A percentile compares a stretch with the other conserved stretches of the same genome.
Evolutionary conservation across 2,888 invertebrate genomes (phyloP).

Genomic region (Eumerus sabulonum): DNA sequence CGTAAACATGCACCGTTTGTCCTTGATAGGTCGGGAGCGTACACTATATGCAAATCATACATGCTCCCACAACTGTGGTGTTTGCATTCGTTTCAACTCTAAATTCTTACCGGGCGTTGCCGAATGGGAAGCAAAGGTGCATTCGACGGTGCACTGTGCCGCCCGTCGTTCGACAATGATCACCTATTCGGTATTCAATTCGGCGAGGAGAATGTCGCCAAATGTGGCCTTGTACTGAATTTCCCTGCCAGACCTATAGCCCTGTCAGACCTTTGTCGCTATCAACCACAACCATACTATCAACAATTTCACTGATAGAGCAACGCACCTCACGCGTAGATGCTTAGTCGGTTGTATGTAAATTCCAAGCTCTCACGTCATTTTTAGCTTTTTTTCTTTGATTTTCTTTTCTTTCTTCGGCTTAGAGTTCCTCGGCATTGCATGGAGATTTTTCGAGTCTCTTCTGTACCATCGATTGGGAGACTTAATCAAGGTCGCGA

Average conservation of each 20-base stretch:
- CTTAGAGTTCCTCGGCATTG: too few relatives aligned
- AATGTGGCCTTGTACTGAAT: conserved; percentile 43
- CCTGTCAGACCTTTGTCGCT: neutral
- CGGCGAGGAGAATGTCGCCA: conserved; percentile 34
- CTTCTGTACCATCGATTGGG: too few relatives aligned
- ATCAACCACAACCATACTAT: conserved; percentile 11
- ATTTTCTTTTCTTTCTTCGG: too few relatives aligned
- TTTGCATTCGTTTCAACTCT: conserved; percentile 28
- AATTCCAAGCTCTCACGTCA: too few relatives aligned
- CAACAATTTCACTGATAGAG: neutral
- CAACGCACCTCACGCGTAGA: too few relatives aligned
- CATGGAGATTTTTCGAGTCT: too few relatives aligned
- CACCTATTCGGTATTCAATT: conserved; percentile 40
- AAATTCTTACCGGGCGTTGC: conserved; percentile 15
- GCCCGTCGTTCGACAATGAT: too few relatives aligned
- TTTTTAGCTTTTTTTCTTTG: too few relatives aligned
- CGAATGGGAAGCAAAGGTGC: neutral
- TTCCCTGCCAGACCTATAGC: conserved; percentile 30
- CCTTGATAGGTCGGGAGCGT: conserved; percentile 6
- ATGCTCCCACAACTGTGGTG: neutral
- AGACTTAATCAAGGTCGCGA: conserved; percentile 26
- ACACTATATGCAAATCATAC: conserved; percentile 11
- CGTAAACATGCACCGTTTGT: conserved; percentile 3
- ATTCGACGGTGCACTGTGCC: neutral
- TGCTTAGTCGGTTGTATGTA: too few relatives aligned